Evolutionary conservation across 2,797 vertebrate species (phyloP), one percentile per base, ranked within the genome.

Genomic region (Eurystomus glaucurus): DNA sequence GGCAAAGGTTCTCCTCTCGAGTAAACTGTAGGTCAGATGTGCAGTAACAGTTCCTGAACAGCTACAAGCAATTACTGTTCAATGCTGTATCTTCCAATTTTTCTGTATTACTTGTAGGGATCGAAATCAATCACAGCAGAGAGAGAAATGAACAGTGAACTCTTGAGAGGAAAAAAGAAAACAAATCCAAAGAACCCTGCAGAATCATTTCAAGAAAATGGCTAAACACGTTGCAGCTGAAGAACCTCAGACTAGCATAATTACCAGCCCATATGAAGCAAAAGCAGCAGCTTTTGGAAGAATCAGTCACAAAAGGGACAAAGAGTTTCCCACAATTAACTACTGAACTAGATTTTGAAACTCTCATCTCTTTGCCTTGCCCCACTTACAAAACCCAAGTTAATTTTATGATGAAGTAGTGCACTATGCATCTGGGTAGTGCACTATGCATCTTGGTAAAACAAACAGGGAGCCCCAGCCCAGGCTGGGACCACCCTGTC

Each of bases 151-250:
- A 93, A 79, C 64, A 80, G 52, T 16, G 54, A 92, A 77, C 31
- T 92, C 80, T 11, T 68, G 65, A 82, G 48, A 55, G 31, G 61
- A 28, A 60, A 35, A 31, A 28, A 45, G 37, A 66, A 14, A 72
- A 14, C 41, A 43, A 43, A 43, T 43, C 41, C 55, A 29, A 69
- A 50, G 43, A 70, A 4, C 14, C 61, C 80, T 64, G 77, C 71
- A 92, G 60, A 91, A 77, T 64, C 87, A 93, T 39, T 78, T 78
- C 66, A 93, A 75, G 61, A 85, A 90, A 95, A 96, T 18, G 45
- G 77, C 64, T 66, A 77, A 95, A 92, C 23, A 39, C 31, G 61
- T 77, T 48, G 54, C 45, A 91, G 81, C 78, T 88, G 50, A 81
- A 90, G 93, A 85, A 75, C 55, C 1, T 0, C 61, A 81, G 90